phyloP scores from a whole-genome alignment of 2,113 vertebrate genomes.

The Oryzias javanicus region DNA sequence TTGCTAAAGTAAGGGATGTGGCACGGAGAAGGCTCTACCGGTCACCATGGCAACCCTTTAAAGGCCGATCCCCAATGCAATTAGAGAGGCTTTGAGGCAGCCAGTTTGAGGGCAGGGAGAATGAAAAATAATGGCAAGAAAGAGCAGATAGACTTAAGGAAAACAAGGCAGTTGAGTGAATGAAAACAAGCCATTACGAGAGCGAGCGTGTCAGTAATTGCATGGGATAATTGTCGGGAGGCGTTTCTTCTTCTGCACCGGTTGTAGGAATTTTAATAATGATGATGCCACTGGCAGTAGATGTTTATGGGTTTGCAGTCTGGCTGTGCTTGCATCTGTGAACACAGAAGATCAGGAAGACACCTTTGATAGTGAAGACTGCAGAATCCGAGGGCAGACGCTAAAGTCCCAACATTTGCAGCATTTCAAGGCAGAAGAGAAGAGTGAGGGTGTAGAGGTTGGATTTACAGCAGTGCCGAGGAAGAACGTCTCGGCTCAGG shows the following conservation, averaged over 20 bases:
- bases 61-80: conserved; percentile 77
- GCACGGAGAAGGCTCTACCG: conserved; percentile 53
- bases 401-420: conserved; percentile 10
- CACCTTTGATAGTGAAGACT: conserved; percentile 4
- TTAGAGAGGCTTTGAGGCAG: conserved; percentile 73
- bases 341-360: not conserved
- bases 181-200: conserved; percentile 45
- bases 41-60: conserved; percentile 81
- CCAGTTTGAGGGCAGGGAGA: conserved; percentile 59
- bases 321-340: not conserved
- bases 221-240: conserved; percentile 22
- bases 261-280: conserved; percentile 40
- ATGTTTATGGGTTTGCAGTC: conserved; percentile 3
- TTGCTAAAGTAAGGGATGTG: conserved; percentile 48
- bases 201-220: conserved; percentile 29
- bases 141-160: conserved; percentile 42
- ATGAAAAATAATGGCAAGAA: conserved; percentile 67
- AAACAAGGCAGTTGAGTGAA: conserved; percentile 49
- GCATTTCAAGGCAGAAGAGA: conserved; percentile 7
- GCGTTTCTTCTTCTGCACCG: conserved; percentile 16
- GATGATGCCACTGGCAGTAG: conserved; percentile 10
- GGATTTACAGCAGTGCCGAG: conserved; percentile 30
- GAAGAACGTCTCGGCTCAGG: conserved; percentile 44
- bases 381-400: conserved; percentile 20
- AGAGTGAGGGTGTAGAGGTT: conserved; percentile 17